Conservation (phyloP, 2,888 invertebrate genomes). For the Cenopis cana region DNA sequence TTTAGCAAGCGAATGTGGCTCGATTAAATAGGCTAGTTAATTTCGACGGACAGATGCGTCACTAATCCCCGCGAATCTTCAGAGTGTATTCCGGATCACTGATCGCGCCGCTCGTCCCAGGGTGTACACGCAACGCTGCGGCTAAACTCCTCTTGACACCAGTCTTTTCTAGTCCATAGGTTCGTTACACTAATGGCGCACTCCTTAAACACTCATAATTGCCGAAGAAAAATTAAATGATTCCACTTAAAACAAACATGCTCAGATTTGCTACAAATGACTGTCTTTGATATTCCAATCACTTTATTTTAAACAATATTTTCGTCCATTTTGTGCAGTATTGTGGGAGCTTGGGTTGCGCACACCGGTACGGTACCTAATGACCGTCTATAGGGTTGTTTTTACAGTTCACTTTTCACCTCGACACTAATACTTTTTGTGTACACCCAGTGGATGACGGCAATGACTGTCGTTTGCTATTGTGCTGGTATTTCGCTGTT, state of each 20-base stretch:
- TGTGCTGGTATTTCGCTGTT: background rate
- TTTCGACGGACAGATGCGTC: background rate
- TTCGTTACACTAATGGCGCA: conserved; percentile 11
- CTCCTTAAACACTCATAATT: conserved; percentile 7
- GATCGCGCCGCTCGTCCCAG: background rate
- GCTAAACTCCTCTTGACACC: conserved; percentile 4
- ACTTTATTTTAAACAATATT: conserved; percentile 14
- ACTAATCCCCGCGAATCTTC: conserved; percentile 9
- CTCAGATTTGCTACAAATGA: background rate
- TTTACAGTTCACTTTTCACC: conserved; percentile 16
- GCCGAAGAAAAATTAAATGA: background rate
- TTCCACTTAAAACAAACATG: conserved; percentile 10
- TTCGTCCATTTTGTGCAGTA: conserved; percentile 19
- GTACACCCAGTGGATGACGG: conserved; percentile 16
- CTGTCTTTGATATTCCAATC: conserved; percentile 20
- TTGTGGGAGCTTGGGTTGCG: background rate
- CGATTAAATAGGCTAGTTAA: background rate
- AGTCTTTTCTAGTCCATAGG: conserved; percentile 11
- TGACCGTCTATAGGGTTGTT: background rate
- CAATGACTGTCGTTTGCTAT: background rate
- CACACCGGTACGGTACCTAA: background rate
- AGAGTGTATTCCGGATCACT: conserved; percentile 8
- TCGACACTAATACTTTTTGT: background rate
- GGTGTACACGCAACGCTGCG: conserved; percentile 23
- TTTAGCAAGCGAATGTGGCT: conserved; percentile 16